phyloP scores from a whole-genome alignment of 2,113 vertebrate species.

The Corythornis madagascariensis region DNA sequence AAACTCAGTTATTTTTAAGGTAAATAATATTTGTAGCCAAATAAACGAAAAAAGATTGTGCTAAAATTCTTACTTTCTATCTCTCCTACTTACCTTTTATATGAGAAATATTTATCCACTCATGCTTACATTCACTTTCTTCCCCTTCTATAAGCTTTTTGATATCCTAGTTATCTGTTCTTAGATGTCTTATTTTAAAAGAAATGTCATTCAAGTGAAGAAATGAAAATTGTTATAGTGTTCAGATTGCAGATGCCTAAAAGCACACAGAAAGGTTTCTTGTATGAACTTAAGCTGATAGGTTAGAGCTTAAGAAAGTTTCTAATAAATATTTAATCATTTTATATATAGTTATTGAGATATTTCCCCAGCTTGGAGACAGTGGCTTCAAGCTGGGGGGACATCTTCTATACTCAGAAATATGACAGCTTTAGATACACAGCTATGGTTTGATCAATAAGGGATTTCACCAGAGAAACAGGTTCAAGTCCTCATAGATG shows the following conservation, averaged over 20 bases:
- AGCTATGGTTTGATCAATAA: not conserved
- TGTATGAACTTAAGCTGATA: not conserved
- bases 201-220: not conserved
- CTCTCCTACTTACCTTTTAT: not conserved
- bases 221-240: not conserved
- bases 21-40: not conserved
- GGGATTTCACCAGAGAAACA: not conserved
- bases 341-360: not conserved
- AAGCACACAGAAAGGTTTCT: not conserved
- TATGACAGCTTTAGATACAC: not conserved
- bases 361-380: not conserved
- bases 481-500: not conserved
- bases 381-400: not conserved
- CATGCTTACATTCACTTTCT: not conserved
- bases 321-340: not conserved
- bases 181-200: not conserved
- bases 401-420: not conserved
- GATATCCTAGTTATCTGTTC: not conserved
- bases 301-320: not conserved
- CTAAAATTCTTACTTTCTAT: not conserved
- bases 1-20: not conserved
- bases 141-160: not conserved
- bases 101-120: not conserved
- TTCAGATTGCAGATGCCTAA: not conserved
- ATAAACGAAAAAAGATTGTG: not conserved